Evolutionary conservation across 1,140 invertebrate species (phyloP).

Genomic region (Drosophila novamexicana): DNA sequence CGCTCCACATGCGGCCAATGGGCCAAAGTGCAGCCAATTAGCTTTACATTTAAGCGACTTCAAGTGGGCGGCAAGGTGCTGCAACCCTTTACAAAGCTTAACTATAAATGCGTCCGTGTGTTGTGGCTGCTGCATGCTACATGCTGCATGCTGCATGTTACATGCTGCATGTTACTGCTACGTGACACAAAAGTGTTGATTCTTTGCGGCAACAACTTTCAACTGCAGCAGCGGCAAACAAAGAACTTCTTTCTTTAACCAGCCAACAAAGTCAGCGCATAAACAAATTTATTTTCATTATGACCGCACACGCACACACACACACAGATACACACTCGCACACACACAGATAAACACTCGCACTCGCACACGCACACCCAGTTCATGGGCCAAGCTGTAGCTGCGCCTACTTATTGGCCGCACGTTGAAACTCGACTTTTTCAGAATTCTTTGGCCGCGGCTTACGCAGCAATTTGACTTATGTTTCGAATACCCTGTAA

Average conservation of each 20-base stretch:
- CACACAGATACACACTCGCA: constrained; percentile 8
- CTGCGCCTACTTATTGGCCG: constrained; percentile 42
- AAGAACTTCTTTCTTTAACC: constrained; percentile 61
- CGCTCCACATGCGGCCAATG: constrained; percentile 16
- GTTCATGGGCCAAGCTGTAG: constrained; percentile 10
- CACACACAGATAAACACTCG: not conserved
- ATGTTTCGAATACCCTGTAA: constrained; percentile 26
- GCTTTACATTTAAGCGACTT: constrained; percentile 36
- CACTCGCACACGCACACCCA: not conserved
- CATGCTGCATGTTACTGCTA: constrained; percentile 20
- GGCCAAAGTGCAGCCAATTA: constrained; percentile 55
- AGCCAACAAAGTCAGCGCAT: constrained; percentile 48
- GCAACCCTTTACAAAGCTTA: not conserved
- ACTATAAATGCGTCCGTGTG: not conserved
- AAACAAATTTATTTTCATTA: constrained; percentile 75
- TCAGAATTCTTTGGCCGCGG: constrained; percentile 13
- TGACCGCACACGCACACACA: constrained; percentile 34
- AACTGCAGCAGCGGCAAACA: constrained; percentile 52
- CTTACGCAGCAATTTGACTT: constrained; percentile 44
- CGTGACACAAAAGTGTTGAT: constrained; percentile 67
- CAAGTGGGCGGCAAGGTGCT: constrained; percentile 47
- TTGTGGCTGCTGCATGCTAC: not conserved
- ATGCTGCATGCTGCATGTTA: not conserved
- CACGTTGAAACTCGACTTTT: not conserved
- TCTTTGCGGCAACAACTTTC: constrained; percentile 24